These are phyloP conservation scores for Epizoanthus stellaris DNA, from an alignment of 92 coral and sea anemone species.

Conservation along the genomic window DNA sequence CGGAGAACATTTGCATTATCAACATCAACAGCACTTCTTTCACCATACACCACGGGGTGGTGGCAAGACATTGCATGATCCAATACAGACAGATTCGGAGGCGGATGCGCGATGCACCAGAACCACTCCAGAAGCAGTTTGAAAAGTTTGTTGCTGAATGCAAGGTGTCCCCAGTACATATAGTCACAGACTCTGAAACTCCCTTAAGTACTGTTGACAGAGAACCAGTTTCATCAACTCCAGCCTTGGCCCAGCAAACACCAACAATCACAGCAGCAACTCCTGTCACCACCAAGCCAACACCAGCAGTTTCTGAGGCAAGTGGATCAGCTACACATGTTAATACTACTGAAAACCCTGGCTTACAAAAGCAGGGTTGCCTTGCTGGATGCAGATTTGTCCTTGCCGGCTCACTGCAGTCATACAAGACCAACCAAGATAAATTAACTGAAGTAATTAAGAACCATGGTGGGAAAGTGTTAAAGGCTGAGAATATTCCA, in stretches of 20 bases:
- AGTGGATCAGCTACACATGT: no score
- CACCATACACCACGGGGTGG: slow-evolving; percentile 53
- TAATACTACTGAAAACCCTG: no score
- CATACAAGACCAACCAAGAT: slow-evolving; percentile 34
- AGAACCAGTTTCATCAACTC: neutral
- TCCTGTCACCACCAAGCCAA: neutral
- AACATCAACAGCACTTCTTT: slow-evolving; percentile 49
- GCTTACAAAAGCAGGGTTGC: slow-evolving; percentile 2
- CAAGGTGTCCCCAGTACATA: no score
- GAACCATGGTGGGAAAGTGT: slow-evolving; percentile 31
- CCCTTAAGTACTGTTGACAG: neutral
- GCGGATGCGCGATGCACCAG: slow-evolving; percentile 23
- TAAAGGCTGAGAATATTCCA: slow-evolving; percentile 19
- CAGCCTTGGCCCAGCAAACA: neutral
- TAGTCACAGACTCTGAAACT: no score
- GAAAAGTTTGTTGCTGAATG: no score
- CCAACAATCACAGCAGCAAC: slow-evolving; percentile 2
- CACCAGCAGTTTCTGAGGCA: no score
- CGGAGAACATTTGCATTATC: slow-evolving; percentile 33
- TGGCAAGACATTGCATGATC: slow-evolving; percentile 46
- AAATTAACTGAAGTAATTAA: slow-evolving; percentile 28
- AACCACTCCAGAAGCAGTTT: neutral
- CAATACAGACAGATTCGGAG: slow-evolving; percentile 50
- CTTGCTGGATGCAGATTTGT: slow-evolving; percentile 33
- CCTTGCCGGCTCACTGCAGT: slow-evolving; percentile 32